Evolutionary conservation across 2,113 vertebrate genomes (phyloP).

Genomic region (Xenopus laevis): DNA sequence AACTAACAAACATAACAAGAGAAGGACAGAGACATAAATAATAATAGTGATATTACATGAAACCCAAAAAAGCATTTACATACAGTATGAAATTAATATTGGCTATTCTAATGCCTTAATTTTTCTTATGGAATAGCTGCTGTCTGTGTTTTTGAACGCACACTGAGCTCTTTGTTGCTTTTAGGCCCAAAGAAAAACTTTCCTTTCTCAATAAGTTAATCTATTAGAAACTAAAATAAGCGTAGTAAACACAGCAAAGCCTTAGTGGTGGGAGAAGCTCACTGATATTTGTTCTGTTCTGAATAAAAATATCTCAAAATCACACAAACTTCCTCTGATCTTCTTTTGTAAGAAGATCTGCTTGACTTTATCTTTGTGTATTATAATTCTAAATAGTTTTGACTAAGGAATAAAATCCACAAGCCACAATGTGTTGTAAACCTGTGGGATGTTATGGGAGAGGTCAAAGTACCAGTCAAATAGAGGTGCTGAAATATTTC

Average conservation of each 20-base stretch:
- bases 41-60: too few relatives aligned
- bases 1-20: too few relatives aligned
- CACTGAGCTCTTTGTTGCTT: not conserved
- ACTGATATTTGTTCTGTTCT: conserved; percentile 12
- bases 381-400: not conserved
- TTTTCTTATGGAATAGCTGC: too few relatives aligned
- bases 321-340: not conserved
- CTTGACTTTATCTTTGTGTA: not conserved
- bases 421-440: too few relatives aligned
- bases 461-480: conserved; percentile 1
- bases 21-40: too few relatives aligned
- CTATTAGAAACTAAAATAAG: conserved; percentile 16
- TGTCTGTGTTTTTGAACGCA: conserved; percentile 3
- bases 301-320: not conserved
- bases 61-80: too few relatives aligned
- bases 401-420: not conserved
- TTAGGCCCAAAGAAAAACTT: not conserved
- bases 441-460: not conserved
- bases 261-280: not conserved
- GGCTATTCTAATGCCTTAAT: too few relatives aligned
- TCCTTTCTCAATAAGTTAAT: conserved; percentile 10
- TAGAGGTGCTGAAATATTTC: conserved; percentile 18
- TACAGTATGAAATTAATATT: too few relatives aligned
- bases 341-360: not conserved
- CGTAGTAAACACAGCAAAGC: not conserved